Conservation (phyloP, 2,888 invertebrate genomes). For the Tetropium fuscum region DNA sequence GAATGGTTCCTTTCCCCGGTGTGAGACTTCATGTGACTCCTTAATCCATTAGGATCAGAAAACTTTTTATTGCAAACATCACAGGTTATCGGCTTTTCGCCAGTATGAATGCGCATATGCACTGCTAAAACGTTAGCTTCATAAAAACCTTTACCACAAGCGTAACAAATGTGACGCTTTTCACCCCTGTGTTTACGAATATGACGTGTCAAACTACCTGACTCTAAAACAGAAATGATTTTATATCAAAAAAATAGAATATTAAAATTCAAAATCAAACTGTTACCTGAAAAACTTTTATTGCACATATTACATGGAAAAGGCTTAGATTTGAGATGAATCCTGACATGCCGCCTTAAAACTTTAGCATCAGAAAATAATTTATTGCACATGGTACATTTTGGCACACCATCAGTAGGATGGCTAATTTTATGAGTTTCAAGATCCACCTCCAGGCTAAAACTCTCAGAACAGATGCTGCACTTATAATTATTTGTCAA, state of each 20-base stretch:
- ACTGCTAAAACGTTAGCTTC: conserved; percentile 58
- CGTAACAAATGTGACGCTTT: conserved; percentile 57
- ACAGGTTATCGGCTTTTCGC: conserved; percentile 59
- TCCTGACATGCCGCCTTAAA: conserved; percentile 56
- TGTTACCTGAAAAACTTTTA: conserved; percentile 50
- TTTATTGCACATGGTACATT: conserved; percentile 57
- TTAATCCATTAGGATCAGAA: conserved; percentile 57
- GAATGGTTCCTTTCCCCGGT: conserved; percentile 55
- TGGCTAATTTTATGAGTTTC: conserved; percentile 56
- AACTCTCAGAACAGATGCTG: conserved; percentile 50
- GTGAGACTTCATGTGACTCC: conserved; percentile 49
- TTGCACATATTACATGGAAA: conserved; percentile 55
- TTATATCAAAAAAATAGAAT: neutral
- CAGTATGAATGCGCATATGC: conserved; percentile 59
- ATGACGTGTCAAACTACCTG: conserved; percentile 58
- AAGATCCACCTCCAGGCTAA: conserved; percentile 53
- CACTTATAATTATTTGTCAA: conserved; percentile 43
- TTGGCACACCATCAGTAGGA: conserved; percentile 48
- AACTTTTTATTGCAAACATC: conserved; percentile 55
- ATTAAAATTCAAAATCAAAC: neutral
- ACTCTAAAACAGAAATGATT: conserved; percentile 42
- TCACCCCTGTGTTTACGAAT: conserved; percentile 58
- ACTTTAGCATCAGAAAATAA: conserved; percentile 54
- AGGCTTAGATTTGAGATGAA: conserved; percentile 57
- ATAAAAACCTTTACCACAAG: conserved; percentile 60